Base-by-base conservation (phyloP, 2,888 invertebrate genomes). In the Nemotelus pantherinus region DNA sequence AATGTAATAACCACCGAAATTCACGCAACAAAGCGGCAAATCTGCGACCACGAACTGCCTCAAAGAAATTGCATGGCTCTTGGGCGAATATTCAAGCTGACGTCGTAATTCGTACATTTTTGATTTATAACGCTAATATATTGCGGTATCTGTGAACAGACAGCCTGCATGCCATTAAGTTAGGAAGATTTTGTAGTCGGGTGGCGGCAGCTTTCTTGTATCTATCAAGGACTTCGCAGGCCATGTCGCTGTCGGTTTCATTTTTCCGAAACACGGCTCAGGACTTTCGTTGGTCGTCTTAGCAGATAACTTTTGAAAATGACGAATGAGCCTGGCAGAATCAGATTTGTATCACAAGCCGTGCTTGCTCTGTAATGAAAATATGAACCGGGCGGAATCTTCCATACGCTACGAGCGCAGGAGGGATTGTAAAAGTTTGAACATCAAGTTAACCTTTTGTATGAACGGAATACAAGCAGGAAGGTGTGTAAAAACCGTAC, bases 51-150 rank as follows among this genome's bases (percentile, higher is more conserved):
- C 74, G 44, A 74, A 74, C 50, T 63, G 60, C 48, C 53, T 74
- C 74, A 3, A 74, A 41, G 74, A 74, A 60, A 74, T 74, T 60
- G 63, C 50, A 60, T 63, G 9, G 57, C 72, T 63, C 74, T 41
- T 48, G 60, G 60, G 50, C 47, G 63, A 74, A 60, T 45, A 58
- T 74, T 74, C 74, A 74, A 74, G 74, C 63, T 74, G 60, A 74
- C 74, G 63, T 74, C 63, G 74, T 74, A 74, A 74, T 74, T 74
- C 74, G 74, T 74, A 63, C 48, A 10, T 60, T 25, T 74, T 74
- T 74, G 74, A 74, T 74, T 74, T 74, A 74, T 74, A 60, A 60
- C 74, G 25, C 44, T 55, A 44, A 74, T 74, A 74, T 74, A 74
- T 74, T 63, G 74, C 74, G 60, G 74, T 74, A 74, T 74, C 74